Evolutionary conservation across 2,113 vertebrate genomes (phyloP).

Genomic region (Tupaia tana): DNA sequence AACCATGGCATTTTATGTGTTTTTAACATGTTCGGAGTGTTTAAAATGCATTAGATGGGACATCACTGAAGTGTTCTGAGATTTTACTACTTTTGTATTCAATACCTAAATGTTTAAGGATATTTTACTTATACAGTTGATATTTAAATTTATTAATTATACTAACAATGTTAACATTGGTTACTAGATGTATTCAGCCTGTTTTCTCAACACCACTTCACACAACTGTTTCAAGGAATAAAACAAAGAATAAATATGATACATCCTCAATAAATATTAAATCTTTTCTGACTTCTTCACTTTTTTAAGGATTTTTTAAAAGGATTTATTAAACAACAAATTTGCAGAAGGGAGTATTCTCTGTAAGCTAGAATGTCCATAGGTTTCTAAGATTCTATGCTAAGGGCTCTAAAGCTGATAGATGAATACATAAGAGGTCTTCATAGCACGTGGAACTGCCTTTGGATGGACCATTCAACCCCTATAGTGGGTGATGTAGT

Average conservation of each 20-base stretch:
- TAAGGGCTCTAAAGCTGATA: too few species aligned
- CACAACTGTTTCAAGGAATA: not conserved
- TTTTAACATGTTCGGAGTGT: not conserved
- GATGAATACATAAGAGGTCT: too few species aligned
- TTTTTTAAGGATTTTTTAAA: not conserved
- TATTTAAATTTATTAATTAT: not conserved
- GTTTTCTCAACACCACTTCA: not conserved
- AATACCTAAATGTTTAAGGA: not conserved
- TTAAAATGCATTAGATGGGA: slow-evolving; percentile 5
- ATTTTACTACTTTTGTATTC: not conserved
- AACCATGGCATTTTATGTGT: not conserved
- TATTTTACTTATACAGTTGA: not conserved
- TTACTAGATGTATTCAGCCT: not conserved
- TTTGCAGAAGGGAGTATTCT: too few species aligned
- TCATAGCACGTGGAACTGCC: too few species aligned
- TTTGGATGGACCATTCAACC: too few species aligned
- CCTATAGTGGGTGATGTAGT: too few species aligned
- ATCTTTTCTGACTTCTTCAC: not conserved
- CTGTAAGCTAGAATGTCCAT: too few species aligned
- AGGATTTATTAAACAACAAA: too few species aligned
- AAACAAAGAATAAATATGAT: not conserved
- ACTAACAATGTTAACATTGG: not conserved
- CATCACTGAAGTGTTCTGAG: not conserved
- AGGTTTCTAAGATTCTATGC: too few species aligned
- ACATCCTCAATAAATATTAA: not conserved